Base-by-base conservation (phyloP, 2,888 invertebrate genomes). In the Polylopha cassiicola region DNA sequence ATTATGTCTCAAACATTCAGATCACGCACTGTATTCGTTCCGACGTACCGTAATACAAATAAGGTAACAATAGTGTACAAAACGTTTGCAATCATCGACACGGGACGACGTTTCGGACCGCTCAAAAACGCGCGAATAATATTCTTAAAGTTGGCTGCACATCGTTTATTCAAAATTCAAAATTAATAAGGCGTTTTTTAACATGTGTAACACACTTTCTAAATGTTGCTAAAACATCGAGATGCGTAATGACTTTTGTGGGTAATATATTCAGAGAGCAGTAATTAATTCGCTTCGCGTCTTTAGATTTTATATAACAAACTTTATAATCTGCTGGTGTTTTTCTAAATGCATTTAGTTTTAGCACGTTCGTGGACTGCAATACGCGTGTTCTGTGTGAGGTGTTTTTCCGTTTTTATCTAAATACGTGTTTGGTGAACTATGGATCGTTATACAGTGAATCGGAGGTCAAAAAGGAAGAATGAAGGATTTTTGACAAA, bases 21-120 rank as follows among this genome's bases (percentile, higher is more conserved):
- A 73, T 72, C 80, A 81, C 81, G 81, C 65, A 51, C 49, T 60
- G 84, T 82, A 82, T 85, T 78, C 73, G 70, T 76, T 81, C 77
- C 82, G 74, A 77, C 82, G 73, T 80, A 85, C 82, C 82, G 84
- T 82, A 81, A 71, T 58, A 74, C 73, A 60, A 73, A 77, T 77
- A 78, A 72, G 81, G 79, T 61, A 60, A 74, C 78, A 76, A 71
- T 69, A 68, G 64, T 58, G 59, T 61, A 54, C 56, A 52, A 45
- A 64, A 64, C 59, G 73, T 73, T 79, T 77, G 75, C 78, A 72
- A 58, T 64, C 61, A 52, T 52, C 60, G 60, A 67, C 65, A 56
- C 66, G 73, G 75, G 76, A 78, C 74, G 74, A 66, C 73, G 75
- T 59, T 56, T 61, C 53, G 44, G 47, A 51, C 43, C 49, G 49